These are phyloP conservation scores for Falco rusticolus DNA, from an alignment of 2,797 vertebrate genomes.

Conservation along the genomic window DNA sequence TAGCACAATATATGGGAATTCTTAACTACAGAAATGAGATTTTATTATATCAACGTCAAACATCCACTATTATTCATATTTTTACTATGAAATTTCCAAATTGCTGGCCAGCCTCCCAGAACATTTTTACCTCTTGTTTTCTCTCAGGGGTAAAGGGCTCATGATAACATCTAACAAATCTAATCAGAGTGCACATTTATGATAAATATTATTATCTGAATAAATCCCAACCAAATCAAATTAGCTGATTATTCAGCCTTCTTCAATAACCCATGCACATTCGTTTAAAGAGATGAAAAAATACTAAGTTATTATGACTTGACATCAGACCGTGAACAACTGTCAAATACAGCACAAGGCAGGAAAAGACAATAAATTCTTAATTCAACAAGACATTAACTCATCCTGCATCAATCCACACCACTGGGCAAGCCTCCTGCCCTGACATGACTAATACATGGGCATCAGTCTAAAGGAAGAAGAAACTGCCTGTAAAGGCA, in stretches of 20 bases:
- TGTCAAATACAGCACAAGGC: not conserved
- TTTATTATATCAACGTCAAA: not conserved
- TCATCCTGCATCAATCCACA: not conserved
- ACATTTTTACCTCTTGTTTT: not conserved
- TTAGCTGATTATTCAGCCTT: not conserved
- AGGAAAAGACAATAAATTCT: not conserved
- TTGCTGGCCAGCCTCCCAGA: not conserved
- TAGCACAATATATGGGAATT: not conserved
- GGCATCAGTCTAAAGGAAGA: not conserved
- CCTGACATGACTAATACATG: not conserved
- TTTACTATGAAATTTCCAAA: not conserved
- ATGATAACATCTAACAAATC: not conserved
- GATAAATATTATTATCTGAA: not conserved
- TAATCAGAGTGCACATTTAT: not conserved
- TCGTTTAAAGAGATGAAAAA: not conserved
- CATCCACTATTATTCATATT: not conserved
- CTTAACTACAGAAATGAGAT: not conserved
- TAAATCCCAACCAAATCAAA: not conserved
- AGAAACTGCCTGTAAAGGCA: not conserved
- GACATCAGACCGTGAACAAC: not conserved
- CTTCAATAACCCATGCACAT: not conserved
- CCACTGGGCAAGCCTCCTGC: not conserved
- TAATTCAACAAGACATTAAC: constrained; percentile 20
- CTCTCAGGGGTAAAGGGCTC: not conserved
- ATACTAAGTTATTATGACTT: not conserved